Evolutionary conservation across 1,140 invertebrate genomes (phyloP), one percentile per base, ranked within the genome.

Genomic region (Drosophila baimaii): DNA sequence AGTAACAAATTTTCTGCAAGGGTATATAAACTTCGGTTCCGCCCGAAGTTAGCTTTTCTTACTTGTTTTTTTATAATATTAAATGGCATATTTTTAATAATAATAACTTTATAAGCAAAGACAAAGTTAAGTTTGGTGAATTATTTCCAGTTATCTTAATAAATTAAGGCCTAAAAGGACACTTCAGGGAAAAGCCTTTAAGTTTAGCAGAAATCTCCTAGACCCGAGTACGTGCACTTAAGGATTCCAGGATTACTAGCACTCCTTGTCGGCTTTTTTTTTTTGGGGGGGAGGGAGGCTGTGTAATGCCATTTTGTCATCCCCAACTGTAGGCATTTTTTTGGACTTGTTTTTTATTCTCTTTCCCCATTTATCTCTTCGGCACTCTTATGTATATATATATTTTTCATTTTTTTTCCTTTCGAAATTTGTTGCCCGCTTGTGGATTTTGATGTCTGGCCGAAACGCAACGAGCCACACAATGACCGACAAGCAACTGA

Each of bases 401-500:
- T 44, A 17, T 47, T 25, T 43, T 33, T n/a, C n/a, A n/a, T 63
- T 64, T 17, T 21, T 66, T 69, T 27, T 13, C 12, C 35, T 21
- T 33, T 27, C 10, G 12, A 12, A 23, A 23, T 46, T 46, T 25
- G 44, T 46, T 15, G 37, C 5, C 41, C 41, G 59, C 59, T 62
- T 66, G 51, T 47, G 68, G 51, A 71, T 71, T 71, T 71, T 70
- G 68, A 68, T 77, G 81, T 72, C 77, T 78, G 82, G 54, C 54
- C 66, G 66, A 62, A 68, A 70, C 64, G 75, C 63, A 78, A 51
- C 65, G 79, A 77, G 79, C 66, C 63, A 47, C 83, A 82, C 71
- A 88, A 88, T 86, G 72, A 71, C 65, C 78, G 65, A 79, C 79
- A 77, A 72, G 52, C 76, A 56, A 62, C 63, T 83, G 80, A 59